Evolutionary conservation across 2,797 vertebrate genomes (phyloP).

Genomic region (Tarsius wallacei): DNA sequence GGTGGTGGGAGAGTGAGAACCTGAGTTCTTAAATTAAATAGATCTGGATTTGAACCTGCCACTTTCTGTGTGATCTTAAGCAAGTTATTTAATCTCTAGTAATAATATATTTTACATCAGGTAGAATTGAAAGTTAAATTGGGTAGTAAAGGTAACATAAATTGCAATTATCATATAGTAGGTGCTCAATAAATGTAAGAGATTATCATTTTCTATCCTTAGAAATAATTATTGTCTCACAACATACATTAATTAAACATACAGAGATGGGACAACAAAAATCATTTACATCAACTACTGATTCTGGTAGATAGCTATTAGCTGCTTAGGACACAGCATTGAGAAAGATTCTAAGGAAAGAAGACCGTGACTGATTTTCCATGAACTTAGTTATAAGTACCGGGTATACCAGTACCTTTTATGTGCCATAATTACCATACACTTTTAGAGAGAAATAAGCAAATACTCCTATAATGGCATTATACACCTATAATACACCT

Average conservation of each 20-base stretch:
- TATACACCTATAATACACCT: neutral
- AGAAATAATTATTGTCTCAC: neutral
- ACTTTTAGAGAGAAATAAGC: neutral
- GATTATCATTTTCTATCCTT: neutral
- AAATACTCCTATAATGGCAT: neutral
- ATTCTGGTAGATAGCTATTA: neutral
- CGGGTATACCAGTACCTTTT: neutral
- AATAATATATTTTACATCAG: neutral
- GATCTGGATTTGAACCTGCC: neutral
- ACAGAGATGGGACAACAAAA: neutral
- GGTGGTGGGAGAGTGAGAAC: neutral
- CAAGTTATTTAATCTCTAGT: neutral
- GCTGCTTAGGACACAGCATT: neutral
- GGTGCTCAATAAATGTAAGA: neutral
- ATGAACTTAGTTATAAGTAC: neutral
- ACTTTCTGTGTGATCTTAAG: neutral
- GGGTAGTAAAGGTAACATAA: neutral
- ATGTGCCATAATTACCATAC: neutral
- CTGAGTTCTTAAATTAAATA: neutral
- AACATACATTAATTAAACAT: neutral
- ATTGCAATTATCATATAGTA: neutral
- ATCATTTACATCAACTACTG: neutral
- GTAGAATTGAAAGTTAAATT: neutral
- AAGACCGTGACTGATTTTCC: neutral
- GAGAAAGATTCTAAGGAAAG: conserved; percentile 6